Evolutionary conservation across 2,797 vertebrate genomes (phyloP).

Genomic region (Pseudopleuronectes americanus): DNA sequence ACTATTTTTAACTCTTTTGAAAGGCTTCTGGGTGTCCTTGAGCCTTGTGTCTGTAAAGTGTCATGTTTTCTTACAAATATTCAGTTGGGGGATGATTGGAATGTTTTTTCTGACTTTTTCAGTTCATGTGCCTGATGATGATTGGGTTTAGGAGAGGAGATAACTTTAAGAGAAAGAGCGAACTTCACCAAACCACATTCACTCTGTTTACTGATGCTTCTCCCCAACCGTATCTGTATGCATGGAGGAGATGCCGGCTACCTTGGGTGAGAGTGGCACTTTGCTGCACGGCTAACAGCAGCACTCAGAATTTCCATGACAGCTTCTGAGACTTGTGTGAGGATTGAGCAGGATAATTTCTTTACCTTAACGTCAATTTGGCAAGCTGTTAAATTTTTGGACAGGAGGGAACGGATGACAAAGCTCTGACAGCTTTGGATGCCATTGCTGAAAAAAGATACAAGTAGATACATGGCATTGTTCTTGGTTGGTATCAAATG

Average conservation of each 20-base stretch:
- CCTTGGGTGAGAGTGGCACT: constrained; percentile 57
- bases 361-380: constrained; percentile 65
- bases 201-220: constrained; percentile 53
- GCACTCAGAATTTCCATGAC: constrained; percentile 58
- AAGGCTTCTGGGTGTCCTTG: neutral
- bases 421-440: constrained; percentile 19
- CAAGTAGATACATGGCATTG: constrained; percentile 37
- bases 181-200: constrained; percentile 37
- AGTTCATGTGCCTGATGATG: neutral
- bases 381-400: constrained; percentile 31
- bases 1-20: neutral
- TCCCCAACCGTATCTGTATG: constrained; percentile 56
- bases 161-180: too few species aligned
- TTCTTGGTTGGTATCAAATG: constrained; percentile 46
- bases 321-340: constrained; percentile 58
- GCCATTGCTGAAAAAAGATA: constrained; percentile 23
- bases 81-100: neutral
- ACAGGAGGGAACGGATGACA: constrained; percentile 32
- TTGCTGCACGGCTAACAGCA: constrained; percentile 53
- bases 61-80: neutral
- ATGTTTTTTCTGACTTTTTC: neutral
- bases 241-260: constrained; percentile 32
- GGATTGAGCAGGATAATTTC: constrained; percentile 59
- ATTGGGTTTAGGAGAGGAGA: too few species aligned
- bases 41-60: neutral